Percentiles rank a stretch among this genome's conserved stretches.
Evolutionary conservation across 2,797 vertebrate genomes (phyloP).

Genomic region (Meriones psammophilus): DNA sequence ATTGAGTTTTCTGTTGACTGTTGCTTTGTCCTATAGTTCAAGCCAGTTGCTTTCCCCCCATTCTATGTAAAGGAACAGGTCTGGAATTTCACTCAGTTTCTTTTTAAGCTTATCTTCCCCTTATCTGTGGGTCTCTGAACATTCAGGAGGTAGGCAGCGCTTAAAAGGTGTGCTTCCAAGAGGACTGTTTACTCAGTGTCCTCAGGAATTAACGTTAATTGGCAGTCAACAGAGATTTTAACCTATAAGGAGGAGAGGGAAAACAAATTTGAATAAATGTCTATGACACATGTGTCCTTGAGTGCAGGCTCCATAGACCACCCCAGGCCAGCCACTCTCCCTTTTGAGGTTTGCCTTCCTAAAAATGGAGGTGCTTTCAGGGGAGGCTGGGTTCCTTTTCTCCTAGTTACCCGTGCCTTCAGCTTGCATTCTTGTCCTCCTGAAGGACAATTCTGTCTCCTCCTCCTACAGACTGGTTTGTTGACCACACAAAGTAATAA

Average conservation of each 20-base stretch:
- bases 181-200: slow-evolving; percentile 35
- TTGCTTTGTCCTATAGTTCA: slow-evolving; percentile 26
- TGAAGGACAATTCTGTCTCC: neutral
- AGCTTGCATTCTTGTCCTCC: slow-evolving; percentile 18
- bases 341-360: slow-evolving; percentile 5
- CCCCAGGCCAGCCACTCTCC: neutral
- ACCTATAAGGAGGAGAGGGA: neutral
- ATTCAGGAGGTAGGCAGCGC: slow-evolving; percentile 26
- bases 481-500: neutral
- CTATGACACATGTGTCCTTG: slow-evolving; percentile 14
- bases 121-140: slow-evolving; percentile 50
- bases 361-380: neutral
- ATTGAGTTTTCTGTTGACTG: slow-evolving; percentile 58
- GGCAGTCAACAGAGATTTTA: slow-evolving; percentile 41
- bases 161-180: slow-evolving; percentile 49
- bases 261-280: slow-evolving; percentile 70
- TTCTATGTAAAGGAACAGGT: slow-evolving; percentile 47
- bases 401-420: neutral
- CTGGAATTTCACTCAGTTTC: slow-evolving; percentile 46
- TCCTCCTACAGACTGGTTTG: neutral
- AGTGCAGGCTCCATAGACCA: neutral
- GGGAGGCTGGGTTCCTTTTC: neutral
- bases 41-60: neutral
- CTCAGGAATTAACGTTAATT: slow-evolving; percentile 47
- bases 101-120: slow-evolving; percentile 48